Evolutionary conservation across 2,797 vertebrate species (phyloP).

Genomic region (Jordanella pulchra): DNA sequence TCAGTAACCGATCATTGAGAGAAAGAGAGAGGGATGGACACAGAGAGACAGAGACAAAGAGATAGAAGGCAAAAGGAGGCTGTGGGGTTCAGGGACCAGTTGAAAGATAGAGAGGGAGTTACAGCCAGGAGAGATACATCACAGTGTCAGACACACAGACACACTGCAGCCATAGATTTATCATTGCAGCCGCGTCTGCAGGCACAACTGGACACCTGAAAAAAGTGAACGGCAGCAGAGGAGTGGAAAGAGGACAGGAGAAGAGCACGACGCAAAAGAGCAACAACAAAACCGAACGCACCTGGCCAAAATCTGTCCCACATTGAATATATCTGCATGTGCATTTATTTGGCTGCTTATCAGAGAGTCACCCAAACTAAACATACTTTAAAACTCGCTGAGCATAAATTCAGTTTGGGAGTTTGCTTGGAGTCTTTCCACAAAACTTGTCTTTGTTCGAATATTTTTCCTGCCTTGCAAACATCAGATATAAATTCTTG

Average conservation of each 20-base stretch:
- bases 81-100: slow-evolving; percentile 39
- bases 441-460: slow-evolving; percentile 60
- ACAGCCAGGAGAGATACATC: slow-evolving; percentile 81
- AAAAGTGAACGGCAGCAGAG: slow-evolving; percentile 67
- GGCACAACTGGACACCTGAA: slow-evolving; percentile 77
- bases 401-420: background rate
- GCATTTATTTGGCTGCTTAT: slow-evolving; percentile 10
- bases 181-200: slow-evolving; percentile 80
- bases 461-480: slow-evolving; percentile 61
- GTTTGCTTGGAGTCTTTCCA: slow-evolving; percentile 57
- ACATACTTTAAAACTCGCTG: background rate
- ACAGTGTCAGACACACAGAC: slow-evolving; percentile 83
- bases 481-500: slow-evolving; percentile 68
- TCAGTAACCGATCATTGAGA: slow-evolving; percentile 62
- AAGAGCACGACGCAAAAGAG: slow-evolving; percentile 48
- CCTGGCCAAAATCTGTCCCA: slow-evolving; percentile 53
- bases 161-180: slow-evolving; percentile 84
- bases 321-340: slow-evolving; percentile 15
- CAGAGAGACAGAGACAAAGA: slow-evolving; percentile 55
- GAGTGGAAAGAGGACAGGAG: slow-evolving; percentile 59
- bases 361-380: slow-evolving; percentile 2
- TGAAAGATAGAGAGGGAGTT: slow-evolving; percentile 69
- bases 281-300: slow-evolving; percentile 61
- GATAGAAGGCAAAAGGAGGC: slow-evolving; percentile 51
- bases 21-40: slow-evolving; percentile 48